A percentile compares a stretch with the other conserved stretches of the same genome.
Evolutionary conservation across 2,113 vertebrate species (phyloP).

Genomic region (Bujurquina vittata): DNA sequence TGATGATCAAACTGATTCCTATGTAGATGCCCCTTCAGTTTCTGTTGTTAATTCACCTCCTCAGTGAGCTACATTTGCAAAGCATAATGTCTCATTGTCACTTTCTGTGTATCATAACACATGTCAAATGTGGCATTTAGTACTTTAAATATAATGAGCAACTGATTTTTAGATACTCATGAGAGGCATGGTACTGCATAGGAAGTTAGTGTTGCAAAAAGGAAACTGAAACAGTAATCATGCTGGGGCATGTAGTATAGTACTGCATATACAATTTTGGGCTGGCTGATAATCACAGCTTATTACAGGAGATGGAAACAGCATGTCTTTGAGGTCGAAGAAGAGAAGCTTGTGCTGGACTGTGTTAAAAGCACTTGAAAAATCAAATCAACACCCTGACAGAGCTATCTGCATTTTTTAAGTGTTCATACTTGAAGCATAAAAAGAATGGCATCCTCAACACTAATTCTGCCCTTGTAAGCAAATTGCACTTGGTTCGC

Average conservation of each 20-base stretch:
- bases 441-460: conserved; percentile 51
- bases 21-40: too few relatives aligned
- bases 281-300: conserved; percentile 29
- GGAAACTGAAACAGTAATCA: conserved; percentile 15
- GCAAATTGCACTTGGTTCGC: conserved; percentile 45
- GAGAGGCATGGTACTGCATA: not conserved
- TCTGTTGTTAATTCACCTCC: too few relatives aligned
- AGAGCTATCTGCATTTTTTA: conserved; percentile 45
- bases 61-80: not conserved
- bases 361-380: conserved; percentile 57
- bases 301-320: conserved; percentile 32
- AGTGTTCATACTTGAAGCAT: conserved; percentile 22
- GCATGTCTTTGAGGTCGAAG: conserved; percentile 47
- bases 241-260: conserved; percentile 14
- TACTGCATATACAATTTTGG: conserved; percentile 13
- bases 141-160: conserved; percentile 4
- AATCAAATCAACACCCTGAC: conserved; percentile 54
- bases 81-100: not conserved
- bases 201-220: not conserved
- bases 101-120: not conserved
- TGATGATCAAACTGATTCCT: too few relatives aligned
- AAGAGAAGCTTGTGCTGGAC: conserved; percentile 36
- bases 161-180: conserved; percentile 7
- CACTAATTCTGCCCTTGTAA: conserved; percentile 46
- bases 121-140: not conserved